Conservation (phyloP, 2,888 invertebrate species). For the Xestia sexstrigata region DNA sequence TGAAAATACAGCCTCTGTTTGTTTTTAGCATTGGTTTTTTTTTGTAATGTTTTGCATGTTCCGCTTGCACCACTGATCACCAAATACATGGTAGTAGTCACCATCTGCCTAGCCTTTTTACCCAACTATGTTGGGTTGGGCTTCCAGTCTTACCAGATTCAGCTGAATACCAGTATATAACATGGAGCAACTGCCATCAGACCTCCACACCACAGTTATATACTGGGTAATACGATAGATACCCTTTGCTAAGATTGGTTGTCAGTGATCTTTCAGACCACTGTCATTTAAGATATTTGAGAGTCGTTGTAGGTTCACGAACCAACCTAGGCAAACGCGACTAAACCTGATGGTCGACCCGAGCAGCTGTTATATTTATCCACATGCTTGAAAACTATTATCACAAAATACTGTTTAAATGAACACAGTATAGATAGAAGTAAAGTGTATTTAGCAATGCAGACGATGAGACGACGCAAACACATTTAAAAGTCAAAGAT, state of each 20-base stretch:
- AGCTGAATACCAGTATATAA: too few species aligned
- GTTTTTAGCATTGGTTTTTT: background rate
- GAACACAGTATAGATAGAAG: background rate
- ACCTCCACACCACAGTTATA: too few species aligned
- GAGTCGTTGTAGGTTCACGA: background rate
- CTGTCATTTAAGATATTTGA: background rate
- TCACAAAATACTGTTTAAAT: background rate
- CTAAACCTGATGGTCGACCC: background rate
- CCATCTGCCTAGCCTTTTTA: too few species aligned
- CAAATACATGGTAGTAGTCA: too few species aligned
- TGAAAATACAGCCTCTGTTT: background rate
- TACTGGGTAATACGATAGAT: too few species aligned
- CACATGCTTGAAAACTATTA: background rate
- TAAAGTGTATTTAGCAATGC: background rate
- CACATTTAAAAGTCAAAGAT: slow-evolving; percentile 33
- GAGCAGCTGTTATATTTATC: background rate
- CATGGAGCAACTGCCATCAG: too few species aligned
- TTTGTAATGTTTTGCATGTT: too few species aligned
- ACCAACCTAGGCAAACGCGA: background rate
- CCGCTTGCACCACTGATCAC: too few species aligned
- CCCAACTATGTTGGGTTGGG: too few species aligned
- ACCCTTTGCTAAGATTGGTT: background rate
- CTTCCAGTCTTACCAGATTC: too few species aligned
- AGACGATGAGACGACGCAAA: background rate
- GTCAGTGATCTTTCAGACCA: background rate